phyloP scores from a whole-genome alignment of 1,140 invertebrate genomes.

The Drosophila micromelanica region DNA sequence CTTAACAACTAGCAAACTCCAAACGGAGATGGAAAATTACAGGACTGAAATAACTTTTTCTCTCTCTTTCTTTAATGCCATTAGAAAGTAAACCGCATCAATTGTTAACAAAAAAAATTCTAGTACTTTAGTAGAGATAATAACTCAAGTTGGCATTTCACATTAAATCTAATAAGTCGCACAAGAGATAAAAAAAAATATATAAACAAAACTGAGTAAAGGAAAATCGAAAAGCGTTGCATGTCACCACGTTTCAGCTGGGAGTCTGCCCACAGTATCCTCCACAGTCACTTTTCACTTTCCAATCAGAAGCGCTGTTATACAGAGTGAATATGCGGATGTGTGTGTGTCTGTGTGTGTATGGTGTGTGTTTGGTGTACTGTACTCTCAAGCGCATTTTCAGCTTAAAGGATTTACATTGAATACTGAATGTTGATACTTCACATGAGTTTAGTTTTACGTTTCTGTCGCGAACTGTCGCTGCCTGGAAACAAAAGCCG shows the following conservation, averaged over 20 bases:
- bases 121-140: conserved; percentile 11
- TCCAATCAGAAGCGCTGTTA: conserved; percentile 38
- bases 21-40: neutral
- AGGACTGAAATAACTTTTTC: neutral
- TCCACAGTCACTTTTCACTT: conserved; percentile 43
- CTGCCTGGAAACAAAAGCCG: conserved; percentile 29
- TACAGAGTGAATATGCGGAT: neutral
- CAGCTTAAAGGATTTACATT: conserved; percentile 80
- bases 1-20: no score
- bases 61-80: neutral
- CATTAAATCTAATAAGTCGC: conserved; percentile 27
- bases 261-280: conserved; percentile 12
- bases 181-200: conserved; percentile 3
- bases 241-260: conserved; percentile 21
- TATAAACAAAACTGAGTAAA: conserved; percentile 1
- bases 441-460: conserved; percentile 78
- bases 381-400: conserved; percentile 63
- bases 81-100: neutral
- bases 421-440: conserved; percentile 79
- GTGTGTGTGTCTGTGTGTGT: neutral
- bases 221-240: conserved; percentile 7
- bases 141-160: conserved; percentile 32
- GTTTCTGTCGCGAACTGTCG: conserved; percentile 36
- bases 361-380: conserved; percentile 10
- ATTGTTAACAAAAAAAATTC: neutral